Percentiles rank a stretch among this genome's conserved stretches.
phyloP scores from a whole-genome alignment of 2,888 invertebrate genomes.

The Rhaphigaster nebulosa region DNA sequence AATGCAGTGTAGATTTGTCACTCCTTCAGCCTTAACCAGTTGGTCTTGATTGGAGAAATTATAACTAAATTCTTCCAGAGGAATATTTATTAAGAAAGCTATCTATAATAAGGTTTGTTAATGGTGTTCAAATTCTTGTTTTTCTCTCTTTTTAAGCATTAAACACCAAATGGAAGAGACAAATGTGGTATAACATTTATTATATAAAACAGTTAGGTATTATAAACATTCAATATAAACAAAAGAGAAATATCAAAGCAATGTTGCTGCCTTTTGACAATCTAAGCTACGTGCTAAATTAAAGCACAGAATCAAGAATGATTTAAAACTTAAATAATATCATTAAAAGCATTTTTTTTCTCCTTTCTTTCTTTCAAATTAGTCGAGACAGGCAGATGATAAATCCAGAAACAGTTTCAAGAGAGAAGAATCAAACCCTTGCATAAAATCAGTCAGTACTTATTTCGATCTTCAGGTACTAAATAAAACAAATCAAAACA shows the following conservation, averaged over 20 bases:
- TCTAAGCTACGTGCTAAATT: conserved; percentile 33
- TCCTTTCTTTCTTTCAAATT: conserved; percentile 20
- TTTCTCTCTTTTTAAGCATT: conserved; percentile 18
- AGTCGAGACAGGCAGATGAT: conserved; percentile 7
- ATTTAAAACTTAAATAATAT: conserved; percentile 36
- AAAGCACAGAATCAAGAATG: conserved; percentile 32
- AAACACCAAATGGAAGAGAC: conserved; percentile 43
- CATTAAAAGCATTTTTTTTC: conserved; percentile 25
- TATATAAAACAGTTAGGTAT: conserved; percentile 49
- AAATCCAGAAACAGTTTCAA: conserved; percentile 19
- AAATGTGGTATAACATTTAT: conserved; percentile 50
- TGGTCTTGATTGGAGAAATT: not conserved
- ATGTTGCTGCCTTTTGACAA: conserved; percentile 46
- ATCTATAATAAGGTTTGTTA: not conserved
- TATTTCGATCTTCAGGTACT: not conserved
- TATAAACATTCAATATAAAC: conserved; percentile 49
- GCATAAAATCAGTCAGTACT: not conserved
- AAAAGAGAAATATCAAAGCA: conserved; percentile 48
- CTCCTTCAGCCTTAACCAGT: not conserved
- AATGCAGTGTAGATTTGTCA: not conserved
- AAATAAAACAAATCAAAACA: not conserved
- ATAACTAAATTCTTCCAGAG: not conserved
- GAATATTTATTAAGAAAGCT: not conserved
- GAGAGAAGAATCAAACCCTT: conserved; percentile 15
- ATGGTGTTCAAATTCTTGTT: conserved; percentile 4